Evolutionary conservation across 2,113 vertebrate genomes (phyloP).

Genomic region (Turnix velox): DNA sequence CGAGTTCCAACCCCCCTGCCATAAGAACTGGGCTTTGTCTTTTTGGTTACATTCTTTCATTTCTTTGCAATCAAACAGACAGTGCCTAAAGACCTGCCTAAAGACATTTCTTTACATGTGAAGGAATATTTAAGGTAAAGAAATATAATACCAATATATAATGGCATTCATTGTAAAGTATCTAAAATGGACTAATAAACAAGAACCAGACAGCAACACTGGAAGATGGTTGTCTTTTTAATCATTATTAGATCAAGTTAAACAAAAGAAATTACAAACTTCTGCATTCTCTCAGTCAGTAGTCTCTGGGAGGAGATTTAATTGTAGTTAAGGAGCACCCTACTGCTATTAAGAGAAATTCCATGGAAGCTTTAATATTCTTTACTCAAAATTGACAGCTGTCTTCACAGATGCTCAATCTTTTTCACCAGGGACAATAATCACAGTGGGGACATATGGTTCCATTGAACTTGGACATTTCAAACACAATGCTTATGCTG

Average conservation of each 20-base stretch:
- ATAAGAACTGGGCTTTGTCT: background rate
- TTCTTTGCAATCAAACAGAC: background rate
- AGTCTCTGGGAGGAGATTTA: background rate
- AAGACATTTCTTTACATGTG: background rate
- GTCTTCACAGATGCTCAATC: background rate
- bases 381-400: background rate
- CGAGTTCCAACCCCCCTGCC: no score
- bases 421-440: conserved; percentile 5
- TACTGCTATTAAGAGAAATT: background rate
- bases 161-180: background rate
- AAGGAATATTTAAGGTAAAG: background rate
- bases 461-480: conserved; percentile 23
- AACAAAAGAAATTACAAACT: background rate
- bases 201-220: background rate
- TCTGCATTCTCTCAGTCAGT: background rate
- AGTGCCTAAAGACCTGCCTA: background rate
- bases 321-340: background rate
- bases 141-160: background rate
- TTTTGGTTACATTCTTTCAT: background rate
- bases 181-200: background rate
- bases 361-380: background rate
- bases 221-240: background rate
- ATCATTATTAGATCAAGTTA: background rate
- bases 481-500: background rate
- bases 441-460: conserved; percentile 9